Base-by-base conservation (phyloP, 2,797 vertebrate genomes). In the Margarornis squamiger region DNA sequence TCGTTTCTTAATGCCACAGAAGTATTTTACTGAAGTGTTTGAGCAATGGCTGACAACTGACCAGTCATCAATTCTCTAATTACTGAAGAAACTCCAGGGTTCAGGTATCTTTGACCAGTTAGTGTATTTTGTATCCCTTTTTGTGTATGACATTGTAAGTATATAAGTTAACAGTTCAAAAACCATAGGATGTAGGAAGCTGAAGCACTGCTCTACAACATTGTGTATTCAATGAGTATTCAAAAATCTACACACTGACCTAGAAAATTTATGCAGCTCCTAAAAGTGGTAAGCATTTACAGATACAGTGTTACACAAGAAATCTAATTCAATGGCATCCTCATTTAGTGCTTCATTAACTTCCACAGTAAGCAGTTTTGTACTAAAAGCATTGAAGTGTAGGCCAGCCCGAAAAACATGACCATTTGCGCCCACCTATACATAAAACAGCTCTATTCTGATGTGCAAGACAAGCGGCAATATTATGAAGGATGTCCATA, bases 71-170 rank as follows among this genome's bases (percentile, higher is more conserved):
- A 18, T 68, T 80, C 41, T 68, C 43, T 19, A 67, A 39, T 39
- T 77, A 49, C 27, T 27, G 21, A 68, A 63, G 29, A 66, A 66
- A 59, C 19, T n/a, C 15, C 34, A 75, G 22, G 38, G 10, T 48
- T 21, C 76, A 17, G 15, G 15, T 34, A 57, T 30, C 61, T 86
- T 65, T 19, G 32, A 43, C 19, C 22, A 61, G 19, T 36, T 24
- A 16, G 9, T 54, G 24, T 41, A 51, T 49, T 72, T 88, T 8
- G 2, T 15, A 77, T 26, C 13, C 16, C 21, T 19, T 72, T 51
- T 32, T 52, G 10, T 24, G 18, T 36, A 61, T 1, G 4, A 23
- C 4, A 8, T 23, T 0, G 0, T 23, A 66, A 82, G 38, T 8
- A 36, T 10, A 61, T 29, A 85, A 82, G 23, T 23, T 39, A 79